Conservation (phyloP, 2,888 invertebrate genomes). For the Rutpela maculata region DNA sequence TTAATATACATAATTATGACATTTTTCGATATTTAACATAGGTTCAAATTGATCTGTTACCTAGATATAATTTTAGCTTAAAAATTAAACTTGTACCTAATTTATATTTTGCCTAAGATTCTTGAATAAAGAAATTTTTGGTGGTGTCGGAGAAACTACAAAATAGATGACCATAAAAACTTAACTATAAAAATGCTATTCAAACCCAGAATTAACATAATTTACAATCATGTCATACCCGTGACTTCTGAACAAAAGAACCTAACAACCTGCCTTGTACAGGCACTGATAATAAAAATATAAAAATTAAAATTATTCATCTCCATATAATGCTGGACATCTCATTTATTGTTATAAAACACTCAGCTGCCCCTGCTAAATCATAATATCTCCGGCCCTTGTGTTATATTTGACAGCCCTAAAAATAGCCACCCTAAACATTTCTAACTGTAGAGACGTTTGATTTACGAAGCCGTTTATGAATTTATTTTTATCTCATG, state of each 20-base stretch:
- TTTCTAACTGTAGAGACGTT: not conserved
- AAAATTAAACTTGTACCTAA: too few species aligned
- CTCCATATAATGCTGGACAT: not conserved
- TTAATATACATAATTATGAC: too few species aligned
- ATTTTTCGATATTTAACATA: too few species aligned
- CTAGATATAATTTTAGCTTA: too few species aligned
- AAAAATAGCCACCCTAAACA: conserved; percentile 23
- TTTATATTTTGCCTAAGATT: not conserved
- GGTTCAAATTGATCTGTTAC: too few species aligned
- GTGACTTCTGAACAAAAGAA: conserved; percentile 24
- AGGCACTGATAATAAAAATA: conserved; percentile 13
- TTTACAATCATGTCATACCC: conserved; percentile 11
- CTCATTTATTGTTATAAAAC: conserved; percentile 14
- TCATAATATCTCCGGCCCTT: conserved; percentile 3
- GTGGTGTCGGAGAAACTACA: not conserved
- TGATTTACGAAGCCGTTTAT: not conserved
- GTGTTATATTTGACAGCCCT: conserved; percentile 15
- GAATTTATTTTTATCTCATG: not conserved
- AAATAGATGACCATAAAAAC: not conserved
- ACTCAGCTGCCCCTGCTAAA: not conserved
- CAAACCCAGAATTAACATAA: not conserved
- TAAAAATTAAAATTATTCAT: conserved; percentile 14
- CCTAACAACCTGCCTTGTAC: not conserved
- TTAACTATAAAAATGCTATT: not conserved
- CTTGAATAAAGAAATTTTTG: not conserved